Base-by-base conservation (phyloP, 1,140 invertebrate species). In the Palaemon carinicauda region DNA sequence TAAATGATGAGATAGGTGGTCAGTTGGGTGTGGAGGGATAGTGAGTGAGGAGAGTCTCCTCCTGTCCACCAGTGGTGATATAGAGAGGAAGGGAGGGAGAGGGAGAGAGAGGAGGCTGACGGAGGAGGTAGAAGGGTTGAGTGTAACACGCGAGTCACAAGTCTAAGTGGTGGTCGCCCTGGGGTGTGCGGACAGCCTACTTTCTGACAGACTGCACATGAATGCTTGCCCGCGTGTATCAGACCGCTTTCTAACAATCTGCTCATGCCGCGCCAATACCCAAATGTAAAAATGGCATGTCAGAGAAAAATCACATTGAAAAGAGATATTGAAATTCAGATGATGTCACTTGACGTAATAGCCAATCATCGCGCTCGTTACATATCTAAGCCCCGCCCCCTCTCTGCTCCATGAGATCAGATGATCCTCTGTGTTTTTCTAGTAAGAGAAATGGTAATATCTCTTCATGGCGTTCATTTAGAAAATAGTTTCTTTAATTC, bases 321-420 rank as follows among this genome's bases (percentile, higher is more conserved):
- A 83, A 88, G 87, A 88, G 87, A 83, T 88, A 88, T 88, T 88
- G 87, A 88, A 88, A 88, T 88, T 88, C 87, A 88, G 87, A 88
- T 88, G 87, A 88, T 88, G 87, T 88, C 87, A 88, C 87, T 88
- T 83, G 80, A 82, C 74, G 74, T 83, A 74, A 82, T 80, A 83
- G 87, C 87, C 87, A 88, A 88, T 88, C 87, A 88, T 82, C 50
- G 75, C 60, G 53, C 87, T 80, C 87, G 87, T 88, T 88, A 88
- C 87, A 88, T 83, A 88, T 79, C 60, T 9, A 41, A 78, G 87
- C 71, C 81, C 87, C 87, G 87, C 87, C 87, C 87, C 77, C 53
- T 80, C 65, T 27, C 60, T 74, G 77, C 84, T 86, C 84, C 75
- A 79, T 79, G 84, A 80, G 77, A 80, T 86, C 65, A 74, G 84